phyloP scores from a whole-genome alignment of 2,888 invertebrate genomes.

The Phyto melanocephala region DNA sequence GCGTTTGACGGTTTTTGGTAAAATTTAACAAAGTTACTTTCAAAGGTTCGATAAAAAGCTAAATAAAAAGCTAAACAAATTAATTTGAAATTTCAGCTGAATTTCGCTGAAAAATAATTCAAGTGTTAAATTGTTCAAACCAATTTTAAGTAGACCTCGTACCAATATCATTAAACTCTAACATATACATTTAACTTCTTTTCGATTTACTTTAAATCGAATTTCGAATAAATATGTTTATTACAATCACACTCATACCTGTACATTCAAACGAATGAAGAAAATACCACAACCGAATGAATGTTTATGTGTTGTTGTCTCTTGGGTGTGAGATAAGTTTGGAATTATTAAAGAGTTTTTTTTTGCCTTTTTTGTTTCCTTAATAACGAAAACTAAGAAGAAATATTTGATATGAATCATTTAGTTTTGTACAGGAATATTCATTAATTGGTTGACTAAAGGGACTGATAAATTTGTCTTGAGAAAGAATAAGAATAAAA shows the following conservation, averaged over 20 bases:
- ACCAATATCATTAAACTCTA: neutral
- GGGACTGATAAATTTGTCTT: slow-evolving; percentile 42
- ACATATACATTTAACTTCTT: neutral
- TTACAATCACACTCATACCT: slow-evolving; percentile 30
- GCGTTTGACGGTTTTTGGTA: neutral
- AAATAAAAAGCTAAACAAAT: too few relatives aligned
- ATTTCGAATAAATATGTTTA: slow-evolving; percentile 45
- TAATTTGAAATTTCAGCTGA: neutral
- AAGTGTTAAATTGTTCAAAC: too few relatives aligned
- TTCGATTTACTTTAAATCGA: slow-evolving; percentile 51
- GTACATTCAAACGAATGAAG: neutral
- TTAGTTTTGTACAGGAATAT: slow-evolving; percentile 35
- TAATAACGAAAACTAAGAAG: slow-evolving; percentile 7
- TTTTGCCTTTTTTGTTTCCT: neutral
- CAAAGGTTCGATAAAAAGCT: too few relatives aligned
- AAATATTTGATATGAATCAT: slow-evolving; percentile 61
- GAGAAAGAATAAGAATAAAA: neutral
- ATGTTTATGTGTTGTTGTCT: slow-evolving; percentile 25
- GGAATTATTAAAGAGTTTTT: slow-evolving; percentile 47
- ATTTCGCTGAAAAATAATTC: too few relatives aligned
- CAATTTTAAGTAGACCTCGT: neutral
- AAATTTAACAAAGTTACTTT: neutral
- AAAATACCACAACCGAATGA: neutral
- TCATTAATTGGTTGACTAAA: slow-evolving; percentile 60
- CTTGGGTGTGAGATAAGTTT: slow-evolving; percentile 61